Percentiles rank a stretch among this genome's conserved stretches.
These are phyloP conservation scores for Xiphorhynchus erythropygius DNA, from an alignment of 2,797 vertebrate species.

Conservation along the genomic window DNA sequence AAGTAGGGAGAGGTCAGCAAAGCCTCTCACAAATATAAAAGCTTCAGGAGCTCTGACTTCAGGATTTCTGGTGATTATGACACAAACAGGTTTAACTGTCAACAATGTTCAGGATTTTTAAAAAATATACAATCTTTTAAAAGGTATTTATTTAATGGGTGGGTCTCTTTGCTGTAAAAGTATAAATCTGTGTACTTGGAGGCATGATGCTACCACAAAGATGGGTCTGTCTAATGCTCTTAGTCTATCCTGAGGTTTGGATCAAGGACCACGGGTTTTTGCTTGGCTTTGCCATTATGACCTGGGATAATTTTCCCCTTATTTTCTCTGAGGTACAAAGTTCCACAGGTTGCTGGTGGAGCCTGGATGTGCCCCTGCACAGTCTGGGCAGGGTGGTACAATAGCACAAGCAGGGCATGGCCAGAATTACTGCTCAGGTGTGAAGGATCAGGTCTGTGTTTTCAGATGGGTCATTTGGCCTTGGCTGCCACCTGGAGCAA, in stretches of 20 bases:
- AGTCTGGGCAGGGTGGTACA: background rate
- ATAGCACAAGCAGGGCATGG: background rate
- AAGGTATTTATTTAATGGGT: background rate
- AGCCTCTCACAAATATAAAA: background rate
- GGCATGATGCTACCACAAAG: rapidly evolving
- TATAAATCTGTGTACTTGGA: background rate
- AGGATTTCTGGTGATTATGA: background rate
- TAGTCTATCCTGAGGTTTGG: background rate
- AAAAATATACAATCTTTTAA: background rate
- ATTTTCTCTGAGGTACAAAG: background rate
- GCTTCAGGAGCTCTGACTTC: background rate
- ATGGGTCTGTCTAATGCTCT: background rate
- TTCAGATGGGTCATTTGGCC: background rate
- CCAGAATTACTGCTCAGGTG: background rate
- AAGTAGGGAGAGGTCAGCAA: background rate
- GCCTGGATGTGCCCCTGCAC: background rate
- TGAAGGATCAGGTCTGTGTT: background rate
- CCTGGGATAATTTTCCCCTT: background rate
- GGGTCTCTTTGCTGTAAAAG: background rate
- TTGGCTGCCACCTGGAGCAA: background rate
- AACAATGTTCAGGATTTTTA: background rate
- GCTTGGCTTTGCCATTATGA: background rate
- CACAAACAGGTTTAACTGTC: background rate
- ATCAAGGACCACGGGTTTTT: background rate
- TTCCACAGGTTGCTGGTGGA: background rate